Percentiles rank a stretch among this genome's conserved stretches.
phyloP scores from a whole-genome alignment of 2,888 invertebrate genomes.

The Alcis repandata region DNA sequence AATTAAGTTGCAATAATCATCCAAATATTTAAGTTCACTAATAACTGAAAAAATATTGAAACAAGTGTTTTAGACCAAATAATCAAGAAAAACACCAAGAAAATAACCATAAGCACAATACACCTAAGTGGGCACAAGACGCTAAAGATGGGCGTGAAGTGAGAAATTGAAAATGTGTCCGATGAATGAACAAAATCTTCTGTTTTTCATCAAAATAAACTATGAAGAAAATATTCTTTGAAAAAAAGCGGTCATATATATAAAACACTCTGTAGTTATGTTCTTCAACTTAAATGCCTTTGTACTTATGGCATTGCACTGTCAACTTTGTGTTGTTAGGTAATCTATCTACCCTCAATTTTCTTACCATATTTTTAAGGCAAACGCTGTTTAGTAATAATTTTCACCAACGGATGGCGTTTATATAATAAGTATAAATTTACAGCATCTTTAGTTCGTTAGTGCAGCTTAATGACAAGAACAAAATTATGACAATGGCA shows the following conservation, averaged over 20 bases:
- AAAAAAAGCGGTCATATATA: not conserved
- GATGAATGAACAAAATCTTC: slow-evolving; percentile 43
- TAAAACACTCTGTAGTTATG: too few relatives aligned
- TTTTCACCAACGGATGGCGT: not conserved
- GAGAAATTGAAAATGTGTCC: slow-evolving; percentile 44
- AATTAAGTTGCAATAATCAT: too few relatives aligned
- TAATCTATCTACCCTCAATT: too few relatives aligned
- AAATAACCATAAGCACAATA: slow-evolving; percentile 50
- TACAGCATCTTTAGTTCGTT: not conserved
- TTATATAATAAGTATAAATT: not conserved
- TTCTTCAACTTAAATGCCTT: too few relatives aligned
- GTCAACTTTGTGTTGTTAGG: too few relatives aligned
- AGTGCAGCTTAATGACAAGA: slow-evolving; percentile 44
- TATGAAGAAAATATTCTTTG: not conserved
- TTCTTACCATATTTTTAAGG: too few relatives aligned
- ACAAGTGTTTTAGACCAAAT: not conserved
- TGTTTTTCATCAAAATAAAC: slow-evolving; percentile 39
- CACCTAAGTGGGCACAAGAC: slow-evolving; percentile 65
- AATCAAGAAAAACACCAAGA: slow-evolving; percentile 24
- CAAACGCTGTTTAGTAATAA: not conserved
- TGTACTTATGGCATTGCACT: too few relatives aligned
- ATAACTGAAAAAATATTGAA: not conserved
- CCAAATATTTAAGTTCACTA: not conserved
- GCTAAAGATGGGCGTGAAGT: slow-evolving; percentile 67
- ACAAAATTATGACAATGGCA: slow-evolving; percentile 63